Base-by-base conservation (phyloP, 64 coral and sea anemone species). In the Pocillopora damicornis region DNA sequence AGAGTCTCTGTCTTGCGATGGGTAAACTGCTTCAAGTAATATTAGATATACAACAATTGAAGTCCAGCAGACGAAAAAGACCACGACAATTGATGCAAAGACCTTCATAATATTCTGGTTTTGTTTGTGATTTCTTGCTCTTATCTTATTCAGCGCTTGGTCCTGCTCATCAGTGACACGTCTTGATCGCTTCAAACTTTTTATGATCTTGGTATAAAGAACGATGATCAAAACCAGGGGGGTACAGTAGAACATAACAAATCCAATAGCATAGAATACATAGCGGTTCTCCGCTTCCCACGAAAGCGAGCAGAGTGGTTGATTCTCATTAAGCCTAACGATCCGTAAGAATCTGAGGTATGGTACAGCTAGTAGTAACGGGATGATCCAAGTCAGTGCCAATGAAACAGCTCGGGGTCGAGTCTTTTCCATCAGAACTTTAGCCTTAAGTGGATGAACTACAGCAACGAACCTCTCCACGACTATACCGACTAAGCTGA, bases 401-500 rank as follows among this genome's bases (percentile, higher is more conserved):
- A 81, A 4, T 12, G 62, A 60, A 63, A 30, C 30, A 63, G 64
- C 14, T 71, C 81, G 36, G 2, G 26, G 18, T 15, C 37, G 36
- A 51, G 42, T 51, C 42, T 7, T 51, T 26, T 4, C 58, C 0
- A 38, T 58, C 11, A 73, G 18, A 5, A 15, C 9, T 20, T 72
- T 85, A 71, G 65, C 38, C 65, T 73, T 22, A 15, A 85, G 58
- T 11, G 81, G 81, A 15, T 56, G 65, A 11, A 85, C 81, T 26
- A 85, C 72, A 17, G 81, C 81, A 36, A 72, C 57, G 42, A 57
- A 85, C 26, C 81, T 85, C 18, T 85, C 30, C 81, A 71, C 64
- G 25, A 73, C 81, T 42, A 85, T 85, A 12, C 51, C n/a, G 16
- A 85, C 18, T 0, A 85, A 35, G 36, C 81, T 72, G 51, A 57